These are phyloP conservation scores for Cancer borealis DNA, from an alignment of 2,888 invertebrate genomes.

Conservation along the genomic window DNA sequence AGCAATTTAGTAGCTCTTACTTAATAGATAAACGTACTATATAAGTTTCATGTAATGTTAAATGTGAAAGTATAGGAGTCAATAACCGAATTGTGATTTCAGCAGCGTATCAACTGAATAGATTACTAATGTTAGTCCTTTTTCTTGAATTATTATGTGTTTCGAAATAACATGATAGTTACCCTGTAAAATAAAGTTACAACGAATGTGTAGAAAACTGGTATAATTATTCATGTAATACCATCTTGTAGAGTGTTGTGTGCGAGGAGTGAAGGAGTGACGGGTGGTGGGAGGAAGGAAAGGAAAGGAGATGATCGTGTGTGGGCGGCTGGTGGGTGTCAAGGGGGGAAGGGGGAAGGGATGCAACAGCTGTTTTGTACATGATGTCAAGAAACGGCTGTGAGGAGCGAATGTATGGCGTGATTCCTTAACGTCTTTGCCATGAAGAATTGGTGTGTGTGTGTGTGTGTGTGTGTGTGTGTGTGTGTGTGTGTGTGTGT, in stretches of 20 bases:
- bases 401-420: not conserved
- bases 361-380: not conserved
- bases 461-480: not conserved
- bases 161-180: not conserved
- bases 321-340: not conserved
- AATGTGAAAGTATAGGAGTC: not conserved
- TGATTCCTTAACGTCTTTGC: not conserved
- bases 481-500: constrained; percentile 1
- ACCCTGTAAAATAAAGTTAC: not conserved
- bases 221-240: not conserved
- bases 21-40: not conserved
- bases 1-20: not conserved
- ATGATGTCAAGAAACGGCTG: not conserved
- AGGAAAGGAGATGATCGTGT: not conserved
- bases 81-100: not conserved
- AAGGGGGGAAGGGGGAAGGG: not conserved
- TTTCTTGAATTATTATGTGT: not conserved
- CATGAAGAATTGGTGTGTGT: not conserved
- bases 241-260: not conserved
- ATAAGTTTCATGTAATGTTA: not conserved
- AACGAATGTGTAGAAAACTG: not conserved
- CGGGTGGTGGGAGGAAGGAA: not conserved
- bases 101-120: not conserved
- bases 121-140: no score
- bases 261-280: not conserved